Evolutionary conservation across 2,113 vertebrate genomes (phyloP).

Genomic region (Ailurus styani): DNA sequence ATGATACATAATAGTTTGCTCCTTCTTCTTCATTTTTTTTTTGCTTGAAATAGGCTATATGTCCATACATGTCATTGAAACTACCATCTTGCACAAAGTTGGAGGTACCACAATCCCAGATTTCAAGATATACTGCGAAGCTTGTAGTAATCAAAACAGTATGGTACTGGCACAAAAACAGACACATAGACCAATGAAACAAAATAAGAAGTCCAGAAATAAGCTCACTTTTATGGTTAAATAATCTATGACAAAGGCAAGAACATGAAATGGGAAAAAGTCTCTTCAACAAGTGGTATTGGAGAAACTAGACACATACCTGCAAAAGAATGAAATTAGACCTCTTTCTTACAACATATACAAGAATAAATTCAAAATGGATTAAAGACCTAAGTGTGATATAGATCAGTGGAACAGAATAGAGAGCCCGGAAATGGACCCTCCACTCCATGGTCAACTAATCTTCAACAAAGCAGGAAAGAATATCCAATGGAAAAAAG

Average conservation of each 20-base stretch:
- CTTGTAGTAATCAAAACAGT: not conserved
- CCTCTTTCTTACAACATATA: no score
- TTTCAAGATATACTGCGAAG: not conserved
- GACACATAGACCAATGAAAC: not conserved
- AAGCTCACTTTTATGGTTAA: not conserved
- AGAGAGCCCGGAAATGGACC: no score
- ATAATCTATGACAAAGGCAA: not conserved
- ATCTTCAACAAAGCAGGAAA: no score
- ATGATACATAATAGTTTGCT: not conserved
- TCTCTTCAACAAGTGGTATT: not conserved
- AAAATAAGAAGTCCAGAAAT: not conserved
- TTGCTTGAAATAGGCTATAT: not conserved
- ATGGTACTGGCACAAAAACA: not conserved
- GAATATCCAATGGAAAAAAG: no score
- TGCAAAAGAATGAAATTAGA: no score
- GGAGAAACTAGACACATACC: not conserved
- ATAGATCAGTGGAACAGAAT: no score
- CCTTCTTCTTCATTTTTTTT: not conserved
- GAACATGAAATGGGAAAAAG: not conserved
- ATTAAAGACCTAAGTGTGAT: no score
- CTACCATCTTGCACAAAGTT: not conserved
- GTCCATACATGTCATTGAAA: not conserved
- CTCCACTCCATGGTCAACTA: no score
- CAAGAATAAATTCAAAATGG: no score
- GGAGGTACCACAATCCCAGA: not conserved